Conservation (phyloP, 2,797 vertebrate genomes). For the Sebastes hubbsi region DNA sequence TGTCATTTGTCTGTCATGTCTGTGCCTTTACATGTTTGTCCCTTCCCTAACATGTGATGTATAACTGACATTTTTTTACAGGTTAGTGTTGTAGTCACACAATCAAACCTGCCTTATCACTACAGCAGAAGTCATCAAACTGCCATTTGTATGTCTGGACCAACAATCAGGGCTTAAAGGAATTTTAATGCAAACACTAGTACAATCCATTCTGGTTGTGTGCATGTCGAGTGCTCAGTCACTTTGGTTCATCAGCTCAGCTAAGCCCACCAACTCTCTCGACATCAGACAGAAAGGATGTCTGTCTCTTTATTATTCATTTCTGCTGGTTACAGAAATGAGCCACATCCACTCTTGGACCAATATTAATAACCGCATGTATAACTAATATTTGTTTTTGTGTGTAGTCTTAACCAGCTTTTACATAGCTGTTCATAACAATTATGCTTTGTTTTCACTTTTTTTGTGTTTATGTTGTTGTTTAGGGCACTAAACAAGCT, state of each 20-base stretch:
- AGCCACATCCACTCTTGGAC: slow-evolving; percentile 57
- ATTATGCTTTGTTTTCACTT: not conserved
- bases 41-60: not conserved
- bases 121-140: slow-evolving; percentile 58
- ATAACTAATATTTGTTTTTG: not conserved
- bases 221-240: not conserved
- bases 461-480: slow-evolving; percentile 20
- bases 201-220: slow-evolving; percentile 9
- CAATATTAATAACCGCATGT: slow-evolving; percentile 48
- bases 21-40: slow-evolving; percentile 58
- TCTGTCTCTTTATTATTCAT: slow-evolving; percentile 37
- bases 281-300: slow-evolving; percentile 12
- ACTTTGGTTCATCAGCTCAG: not conserved
- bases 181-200: slow-evolving; percentile 50
- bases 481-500: slow-evolving; percentile 35
- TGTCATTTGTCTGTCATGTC: slow-evolving; percentile 38
- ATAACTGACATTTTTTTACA: slow-evolving; percentile 31
- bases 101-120: slow-evolving; percentile 65
- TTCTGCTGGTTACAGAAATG: slow-evolving; percentile 84
- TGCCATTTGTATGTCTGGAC: slow-evolving; percentile 56
- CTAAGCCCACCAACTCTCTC: not conserved
- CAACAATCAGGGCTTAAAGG: slow-evolving; percentile 31
- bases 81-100: slow-evolving; percentile 29
- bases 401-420: slow-evolving; percentile 25
- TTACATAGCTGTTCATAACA: slow-evolving; percentile 3